Base-by-base conservation (phyloP, 2,888 invertebrate species). In the Ichneumoninae sp. region DNA sequence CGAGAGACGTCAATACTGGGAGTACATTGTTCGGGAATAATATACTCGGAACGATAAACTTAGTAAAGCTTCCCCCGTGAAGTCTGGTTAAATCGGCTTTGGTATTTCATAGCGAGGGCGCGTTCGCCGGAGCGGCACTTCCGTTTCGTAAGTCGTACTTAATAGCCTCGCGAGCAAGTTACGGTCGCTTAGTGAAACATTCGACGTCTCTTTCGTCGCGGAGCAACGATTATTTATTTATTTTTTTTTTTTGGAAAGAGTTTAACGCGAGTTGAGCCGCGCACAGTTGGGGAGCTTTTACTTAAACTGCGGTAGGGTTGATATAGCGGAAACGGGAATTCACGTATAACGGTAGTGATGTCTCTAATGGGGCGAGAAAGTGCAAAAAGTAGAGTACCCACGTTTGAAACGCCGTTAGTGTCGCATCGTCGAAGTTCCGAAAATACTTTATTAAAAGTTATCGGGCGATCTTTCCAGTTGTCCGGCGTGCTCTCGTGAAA, bases 41-140 rank as follows among this genome's bases (percentile, higher is more conserved):
- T 57, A 4, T 16, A 16, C 69, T 69, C 30, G 50, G 16, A 69
- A 69, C 50, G 47, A 47, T 69, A 30, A 69, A 69, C 50, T 69
- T 69, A 26, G 30, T 26, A 30, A 69, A 50, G 69, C 30, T n/a
- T 71, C 40, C 5, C 57, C 1, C 40, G 26, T 13, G 10, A 22
- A 57, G 57, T 57, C 57, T 57, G 22, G 13, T 57, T 26, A 57
- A 57, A 57, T 22, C 57, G 22, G 57, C 57, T 57, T 13, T 57
- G 10, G 57, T 57, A 57, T 57, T 57, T 57, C 57, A 57, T 22
- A 8, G 26, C 57, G 22, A 57, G 22, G 26, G 54, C 19, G 7
- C 13, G 10, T 57, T 57, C 57, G 57, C 4, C 57, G 10, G 54
- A 54, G 22, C 57, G 26, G 57, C 26, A 57, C 26, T 26, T 57